phyloP scores from a whole-genome alignment of 2,797 vertebrate species.

The Nyctibius grandis region DNA sequence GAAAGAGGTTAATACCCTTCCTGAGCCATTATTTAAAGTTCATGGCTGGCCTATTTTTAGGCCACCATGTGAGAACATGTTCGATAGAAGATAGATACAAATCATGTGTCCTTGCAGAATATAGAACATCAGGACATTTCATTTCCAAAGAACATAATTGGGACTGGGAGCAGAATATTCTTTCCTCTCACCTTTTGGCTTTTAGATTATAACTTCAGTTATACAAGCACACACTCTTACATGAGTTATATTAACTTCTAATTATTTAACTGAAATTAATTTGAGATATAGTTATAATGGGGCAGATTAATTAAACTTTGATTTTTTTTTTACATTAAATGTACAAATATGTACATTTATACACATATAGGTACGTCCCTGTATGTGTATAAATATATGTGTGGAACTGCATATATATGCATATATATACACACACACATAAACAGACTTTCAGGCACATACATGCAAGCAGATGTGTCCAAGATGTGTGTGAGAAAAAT shows the following conservation, averaged over 20 bases:
- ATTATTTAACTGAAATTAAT: neutral
- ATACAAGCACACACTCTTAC: neutral
- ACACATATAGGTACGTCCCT: neutral
- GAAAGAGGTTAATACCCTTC: slow-evolving; percentile 74
- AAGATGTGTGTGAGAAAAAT: neutral
- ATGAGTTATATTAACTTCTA: neutral
- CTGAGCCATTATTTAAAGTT: slow-evolving; percentile 75
- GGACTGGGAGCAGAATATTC: slow-evolving; percentile 44
- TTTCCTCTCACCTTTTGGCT: slow-evolving; percentile 64
- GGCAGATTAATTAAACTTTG: neutral
- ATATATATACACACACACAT: neutral
- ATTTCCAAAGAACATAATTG: slow-evolving; percentile 70
- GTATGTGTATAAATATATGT: too few species aligned
- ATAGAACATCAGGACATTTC: slow-evolving; percentile 71
- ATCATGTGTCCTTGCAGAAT: slow-evolving; percentile 75
- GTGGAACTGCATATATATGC: neutral
- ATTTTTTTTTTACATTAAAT: neutral
- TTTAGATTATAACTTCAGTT: slow-evolving; percentile 27
- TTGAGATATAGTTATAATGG: neutral
- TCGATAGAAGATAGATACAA: slow-evolving; percentile 75
- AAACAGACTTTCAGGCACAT: neutral
- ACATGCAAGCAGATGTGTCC: neutral
- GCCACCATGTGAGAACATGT: slow-evolving; percentile 68
- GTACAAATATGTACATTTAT: neutral
- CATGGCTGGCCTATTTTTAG: slow-evolving; percentile 76